Evolutionary conservation across 2,888 invertebrate genomes (phyloP).

Genomic region (Tipula vernalis): DNA sequence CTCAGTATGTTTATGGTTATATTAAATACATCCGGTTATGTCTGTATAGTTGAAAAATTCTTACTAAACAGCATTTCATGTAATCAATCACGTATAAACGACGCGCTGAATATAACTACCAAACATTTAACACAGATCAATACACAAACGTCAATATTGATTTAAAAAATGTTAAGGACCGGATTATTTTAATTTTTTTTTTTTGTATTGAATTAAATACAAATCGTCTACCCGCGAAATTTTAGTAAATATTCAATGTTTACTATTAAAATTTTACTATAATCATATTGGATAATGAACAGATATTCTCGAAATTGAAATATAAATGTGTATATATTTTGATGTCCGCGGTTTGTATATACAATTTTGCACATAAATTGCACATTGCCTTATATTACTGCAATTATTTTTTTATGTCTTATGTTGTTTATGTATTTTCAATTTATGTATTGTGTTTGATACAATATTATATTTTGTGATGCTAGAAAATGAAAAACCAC

Average conservation of each 20-base stretch:
- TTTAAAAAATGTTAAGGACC: neutral
- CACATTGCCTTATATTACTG: neutral
- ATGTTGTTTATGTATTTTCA: neutral
- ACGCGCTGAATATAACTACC: neutral
- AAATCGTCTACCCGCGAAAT: neutral
- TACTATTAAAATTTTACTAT: neutral
- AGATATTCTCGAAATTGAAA: neutral
- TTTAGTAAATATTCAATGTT: neutral
- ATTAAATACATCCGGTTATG: neutral
- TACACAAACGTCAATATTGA: neutral
- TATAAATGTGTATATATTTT: neutral
- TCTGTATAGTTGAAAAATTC: neutral
- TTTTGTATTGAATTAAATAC: neutral
- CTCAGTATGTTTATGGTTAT: neutral
- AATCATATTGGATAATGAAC: neutral
- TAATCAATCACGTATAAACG: neutral
- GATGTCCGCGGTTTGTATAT: neutral
- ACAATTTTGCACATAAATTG: neutral
- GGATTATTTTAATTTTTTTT: neutral
- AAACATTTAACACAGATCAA: neutral
- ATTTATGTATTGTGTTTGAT: neutral
- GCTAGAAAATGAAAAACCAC: neutral
- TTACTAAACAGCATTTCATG: neutral
- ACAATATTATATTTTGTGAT: neutral
- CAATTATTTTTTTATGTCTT: neutral